Conservation (phyloP, 1,140 invertebrate genomes). For the Orussus abietinus region DNA sequence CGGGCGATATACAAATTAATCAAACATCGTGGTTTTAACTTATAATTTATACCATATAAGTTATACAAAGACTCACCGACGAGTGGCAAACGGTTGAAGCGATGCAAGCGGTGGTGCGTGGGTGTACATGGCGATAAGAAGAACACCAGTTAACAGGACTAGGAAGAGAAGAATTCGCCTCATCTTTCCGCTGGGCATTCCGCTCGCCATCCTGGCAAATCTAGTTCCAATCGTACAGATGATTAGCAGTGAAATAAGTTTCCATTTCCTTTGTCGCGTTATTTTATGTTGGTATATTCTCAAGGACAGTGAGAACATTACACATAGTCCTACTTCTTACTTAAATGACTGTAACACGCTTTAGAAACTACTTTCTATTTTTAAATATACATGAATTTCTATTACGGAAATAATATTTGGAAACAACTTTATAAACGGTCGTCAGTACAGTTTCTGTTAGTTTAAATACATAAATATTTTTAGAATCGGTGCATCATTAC, state of each 20-base stretch:
- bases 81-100: conserved; percentile 41
- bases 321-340: background rate
- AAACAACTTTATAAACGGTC: too few species aligned
- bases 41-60: too few species aligned
- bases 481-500: too few species aligned
- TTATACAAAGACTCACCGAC: conserved; percentile 45
- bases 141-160: conserved; percentile 51
- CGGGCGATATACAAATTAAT: background rate
- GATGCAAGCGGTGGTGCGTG: conserved; percentile 48
- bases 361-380: background rate
- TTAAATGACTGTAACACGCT: conserved; percentile 6
- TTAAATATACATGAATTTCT: too few species aligned
- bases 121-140: conserved; percentile 56
- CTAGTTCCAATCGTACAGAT: conserved; percentile 27
- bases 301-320: background rate
- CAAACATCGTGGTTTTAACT: background rate
- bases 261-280: conserved; percentile 8
- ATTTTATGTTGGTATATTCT: background rate
- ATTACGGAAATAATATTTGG: too few species aligned
- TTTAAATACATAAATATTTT: too few species aligned
- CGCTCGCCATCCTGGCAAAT: conserved; percentile 48
- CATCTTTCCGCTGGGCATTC: conserved; percentile 52
- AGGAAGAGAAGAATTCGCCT: conserved; percentile 53
- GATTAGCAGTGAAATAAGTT: background rate
- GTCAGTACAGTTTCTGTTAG: too few species aligned